These are phyloP conservation scores for Orbicella faveolata DNA, from an alignment of 64 coral and sea anemone genomes.

Conservation along the genomic window DNA sequence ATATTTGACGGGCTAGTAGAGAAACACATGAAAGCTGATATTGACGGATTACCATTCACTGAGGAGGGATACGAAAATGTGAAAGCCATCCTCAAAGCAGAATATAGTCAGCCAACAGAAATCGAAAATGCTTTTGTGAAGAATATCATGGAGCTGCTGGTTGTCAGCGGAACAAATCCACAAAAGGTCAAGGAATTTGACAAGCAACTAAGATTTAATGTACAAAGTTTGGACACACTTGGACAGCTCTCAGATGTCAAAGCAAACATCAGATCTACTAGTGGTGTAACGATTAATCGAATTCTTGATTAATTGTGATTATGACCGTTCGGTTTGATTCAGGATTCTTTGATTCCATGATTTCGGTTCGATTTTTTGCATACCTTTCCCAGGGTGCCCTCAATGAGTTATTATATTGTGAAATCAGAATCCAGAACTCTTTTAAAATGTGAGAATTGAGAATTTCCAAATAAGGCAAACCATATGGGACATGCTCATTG, in stretches of 20 bases:
- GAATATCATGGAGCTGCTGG: slow-evolving; percentile 31
- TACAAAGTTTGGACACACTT: slow-evolving; percentile 38
- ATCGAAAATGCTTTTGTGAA: slow-evolving; percentile 50
- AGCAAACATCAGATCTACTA: slow-evolving; percentile 23
- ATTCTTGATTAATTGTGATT: too few relatives aligned
- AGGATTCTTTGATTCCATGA: too few relatives aligned
- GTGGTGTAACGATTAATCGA: too few relatives aligned
- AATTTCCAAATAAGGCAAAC: too few relatives aligned
- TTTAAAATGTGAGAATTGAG: too few relatives aligned
- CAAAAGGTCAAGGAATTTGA: slow-evolving; percentile 44
- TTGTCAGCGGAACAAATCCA: slow-evolving; percentile 34
- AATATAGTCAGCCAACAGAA: slow-evolving; percentile 42
- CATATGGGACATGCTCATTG: too few relatives aligned
- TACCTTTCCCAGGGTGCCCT: too few relatives aligned
- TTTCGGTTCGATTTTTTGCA: too few relatives aligned
- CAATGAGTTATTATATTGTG: too few relatives aligned
- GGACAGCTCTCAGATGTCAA: slow-evolving; percentile 15
- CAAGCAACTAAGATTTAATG: slow-evolving; percentile 34
- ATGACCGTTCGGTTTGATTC: too few relatives aligned
- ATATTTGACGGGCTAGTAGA: slow-evolving; percentile 39
- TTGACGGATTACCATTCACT: slow-evolving; percentile 53
- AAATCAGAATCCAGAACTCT: too few relatives aligned
- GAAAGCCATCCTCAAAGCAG: slow-evolving; percentile 40
- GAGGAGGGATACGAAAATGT: slow-evolving; percentile 20
- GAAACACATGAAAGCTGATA: background rate